Evolutionary conservation across 2,888 invertebrate species (phyloP).

Genomic region (Agonopterix alstromeriana): DNA sequence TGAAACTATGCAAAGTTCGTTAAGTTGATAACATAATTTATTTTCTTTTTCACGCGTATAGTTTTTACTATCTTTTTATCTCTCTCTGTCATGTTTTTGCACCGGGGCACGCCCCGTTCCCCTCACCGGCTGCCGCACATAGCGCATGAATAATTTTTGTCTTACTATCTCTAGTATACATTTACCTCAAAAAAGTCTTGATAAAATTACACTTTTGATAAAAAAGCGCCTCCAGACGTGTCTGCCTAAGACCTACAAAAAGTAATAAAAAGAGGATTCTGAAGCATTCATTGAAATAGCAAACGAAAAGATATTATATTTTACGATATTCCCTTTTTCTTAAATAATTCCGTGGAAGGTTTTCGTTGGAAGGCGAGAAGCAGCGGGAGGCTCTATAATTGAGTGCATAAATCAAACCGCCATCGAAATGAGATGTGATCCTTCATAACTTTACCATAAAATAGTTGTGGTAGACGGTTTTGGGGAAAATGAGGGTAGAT

Average conservation of each 20-base stretch:
- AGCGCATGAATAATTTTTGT: too few relatives aligned
- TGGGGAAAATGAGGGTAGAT: neutral
- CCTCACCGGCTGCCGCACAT: too few relatives aligned
- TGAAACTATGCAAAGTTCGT: too few relatives aligned
- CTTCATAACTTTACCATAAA: slow-evolving; percentile 32
- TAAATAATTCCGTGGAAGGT: neutral
- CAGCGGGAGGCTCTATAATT: slow-evolving; percentile 54
- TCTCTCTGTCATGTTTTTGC: too few relatives aligned
- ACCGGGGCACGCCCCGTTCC: too few relatives aligned
- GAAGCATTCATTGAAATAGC: neutral
- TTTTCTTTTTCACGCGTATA: too few relatives aligned
- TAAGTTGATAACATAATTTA: too few relatives aligned
- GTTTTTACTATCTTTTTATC: too few relatives aligned
- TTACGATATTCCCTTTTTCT: neutral
- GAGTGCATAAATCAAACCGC: slow-evolving; percentile 58
- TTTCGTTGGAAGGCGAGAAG: slow-evolving; percentile 7
- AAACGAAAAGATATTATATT: neutral
- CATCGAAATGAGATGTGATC: slow-evolving; percentile 56
- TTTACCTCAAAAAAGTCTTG: too few relatives aligned
- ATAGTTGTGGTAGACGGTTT: slow-evolving; percentile 17
- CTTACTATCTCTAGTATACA: too few relatives aligned
- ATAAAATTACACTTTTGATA: too few relatives aligned
- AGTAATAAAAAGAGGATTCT: neutral
- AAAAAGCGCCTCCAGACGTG: too few relatives aligned
- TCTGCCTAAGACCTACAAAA: neutral